A percentile compares a stretch with the other conserved stretches of the same genome.
Conservation (phyloP, 2,797 vertebrate genomes). For the Myioborus melanocephalus region DNA sequence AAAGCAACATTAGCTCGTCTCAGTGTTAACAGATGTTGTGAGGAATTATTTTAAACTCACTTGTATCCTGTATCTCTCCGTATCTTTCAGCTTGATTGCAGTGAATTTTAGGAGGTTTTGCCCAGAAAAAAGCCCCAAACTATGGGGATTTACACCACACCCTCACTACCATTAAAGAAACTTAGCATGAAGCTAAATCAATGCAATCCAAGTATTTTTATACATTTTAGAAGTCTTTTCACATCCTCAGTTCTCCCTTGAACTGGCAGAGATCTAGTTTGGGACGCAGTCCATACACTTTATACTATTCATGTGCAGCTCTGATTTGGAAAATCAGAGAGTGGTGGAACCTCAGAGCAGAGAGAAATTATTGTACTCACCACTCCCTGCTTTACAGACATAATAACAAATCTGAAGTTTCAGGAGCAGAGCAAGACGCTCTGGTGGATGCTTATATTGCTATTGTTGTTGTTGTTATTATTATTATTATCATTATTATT, state of each 20-base stretch:
- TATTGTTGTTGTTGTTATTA: background rate
- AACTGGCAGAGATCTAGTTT: background rate
- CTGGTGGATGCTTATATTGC: background rate
- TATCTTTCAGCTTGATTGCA: slow-evolving; percentile 11
- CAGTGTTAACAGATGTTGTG: slow-evolving; percentile 63
- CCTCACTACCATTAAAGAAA: slow-evolving; percentile 10
- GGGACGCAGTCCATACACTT: background rate
- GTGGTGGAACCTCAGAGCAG: background rate
- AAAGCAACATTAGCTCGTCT: slow-evolving; percentile 61
- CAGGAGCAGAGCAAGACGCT: background rate
- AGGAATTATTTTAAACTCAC: slow-evolving; percentile 43
- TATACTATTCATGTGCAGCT: background rate
- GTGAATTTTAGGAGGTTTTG: background rate
- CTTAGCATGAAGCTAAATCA: background rate
- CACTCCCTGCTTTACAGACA: background rate
- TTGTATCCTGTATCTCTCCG: slow-evolving; percentile 32
- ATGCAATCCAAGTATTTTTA: slow-evolving; percentile 8
- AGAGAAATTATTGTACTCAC: background rate
- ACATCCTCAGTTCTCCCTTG: background rate
- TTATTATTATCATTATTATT: background rate
- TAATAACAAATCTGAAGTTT: background rate
- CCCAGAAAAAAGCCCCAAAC: background rate
- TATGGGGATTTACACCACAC: slow-evolving; percentile 11
- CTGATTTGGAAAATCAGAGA: background rate
- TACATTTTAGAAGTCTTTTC: slow-evolving; percentile 15